Evolutionary conservation across 1,140 invertebrate genomes (phyloP).

Genomic region (Babylonia areolata): DNA sequence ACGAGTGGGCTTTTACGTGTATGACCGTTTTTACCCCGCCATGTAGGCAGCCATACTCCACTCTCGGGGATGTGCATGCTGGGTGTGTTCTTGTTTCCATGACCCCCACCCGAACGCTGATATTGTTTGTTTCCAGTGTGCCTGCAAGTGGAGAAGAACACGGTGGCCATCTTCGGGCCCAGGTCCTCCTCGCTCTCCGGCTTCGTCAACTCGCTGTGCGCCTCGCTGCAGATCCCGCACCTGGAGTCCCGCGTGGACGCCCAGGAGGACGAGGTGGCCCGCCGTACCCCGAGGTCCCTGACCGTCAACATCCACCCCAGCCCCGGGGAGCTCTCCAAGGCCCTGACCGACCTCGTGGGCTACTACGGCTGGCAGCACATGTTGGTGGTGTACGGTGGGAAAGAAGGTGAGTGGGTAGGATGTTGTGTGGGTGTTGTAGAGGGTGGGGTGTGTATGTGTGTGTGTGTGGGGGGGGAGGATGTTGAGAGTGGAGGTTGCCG

Average conservation of each 20-base stretch:
- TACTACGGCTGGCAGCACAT: constrained; percentile 65
- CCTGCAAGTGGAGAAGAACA: constrained; percentile 88
- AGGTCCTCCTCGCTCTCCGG: constrained; percentile 87
- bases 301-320: constrained; percentile 68
- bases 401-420: constrained; percentile 49
- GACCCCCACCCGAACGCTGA: neutral
- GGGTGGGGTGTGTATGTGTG: neutral
- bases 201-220: constrained; percentile 92
- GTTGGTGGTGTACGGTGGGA: constrained; percentile 63
- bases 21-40: too few species aligned
- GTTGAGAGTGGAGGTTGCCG: too few species aligned
- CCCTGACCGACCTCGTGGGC: constrained; percentile 63
- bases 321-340: constrained; percentile 54
- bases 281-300: constrained; percentile 47
- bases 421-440: neutral
- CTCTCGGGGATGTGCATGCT: too few species aligned
- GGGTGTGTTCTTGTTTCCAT: too few species aligned
- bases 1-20: too few species aligned
- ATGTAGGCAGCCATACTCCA: too few species aligned
- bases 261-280: neutral
- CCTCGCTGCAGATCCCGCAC: constrained; percentile 91
- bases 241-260: constrained; percentile 85
- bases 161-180: constrained; percentile 92
- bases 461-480: neutral
- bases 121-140: constrained; percentile 82